Percentiles rank a stretch among this genome's conserved stretches.
These are phyloP conservation scores for Aradus depressus DNA, from an alignment of 2,888 invertebrate species.

Conservation along the genomic window DNA sequence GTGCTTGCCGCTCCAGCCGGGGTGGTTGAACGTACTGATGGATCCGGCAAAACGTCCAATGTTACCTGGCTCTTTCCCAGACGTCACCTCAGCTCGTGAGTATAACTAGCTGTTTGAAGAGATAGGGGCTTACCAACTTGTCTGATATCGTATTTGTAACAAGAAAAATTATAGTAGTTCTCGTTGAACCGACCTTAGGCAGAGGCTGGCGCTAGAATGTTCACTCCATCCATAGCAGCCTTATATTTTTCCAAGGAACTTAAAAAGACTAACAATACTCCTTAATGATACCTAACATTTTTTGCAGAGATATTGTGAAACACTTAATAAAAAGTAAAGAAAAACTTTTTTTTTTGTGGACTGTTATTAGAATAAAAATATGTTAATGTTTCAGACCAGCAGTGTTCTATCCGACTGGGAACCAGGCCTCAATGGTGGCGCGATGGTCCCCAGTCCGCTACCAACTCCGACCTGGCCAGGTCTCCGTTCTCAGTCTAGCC, in stretches of 20 bases:
- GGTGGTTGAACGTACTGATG: conserved; percentile 54
- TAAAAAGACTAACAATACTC: no score
- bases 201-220: no score
- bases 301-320: no score
- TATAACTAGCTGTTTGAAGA: no score
- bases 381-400: conserved; percentile 51
- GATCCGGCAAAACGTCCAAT: conserved; percentile 45
- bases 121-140: no score
- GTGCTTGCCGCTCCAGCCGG: conserved; percentile 87
- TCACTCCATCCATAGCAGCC: no score
- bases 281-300: no score
- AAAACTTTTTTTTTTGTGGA: not conserved
- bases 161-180: no score
- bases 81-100: conserved; percentile 39
- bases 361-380: conserved; percentile 8
- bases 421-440: conserved; percentile 70
- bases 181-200: no score
- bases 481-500: conserved; percentile 49
- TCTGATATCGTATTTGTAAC: no score
- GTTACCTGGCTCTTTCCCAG: conserved; percentile 49
- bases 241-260: no score
- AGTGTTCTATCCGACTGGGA: conserved; percentile 63
- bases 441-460: conserved; percentile 70
- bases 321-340: no score
- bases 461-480: conserved; percentile 46